These are phyloP conservation scores for Gari tellinella DNA, from an alignment of 2,888 invertebrate species.

Conservation along the genomic window DNA sequence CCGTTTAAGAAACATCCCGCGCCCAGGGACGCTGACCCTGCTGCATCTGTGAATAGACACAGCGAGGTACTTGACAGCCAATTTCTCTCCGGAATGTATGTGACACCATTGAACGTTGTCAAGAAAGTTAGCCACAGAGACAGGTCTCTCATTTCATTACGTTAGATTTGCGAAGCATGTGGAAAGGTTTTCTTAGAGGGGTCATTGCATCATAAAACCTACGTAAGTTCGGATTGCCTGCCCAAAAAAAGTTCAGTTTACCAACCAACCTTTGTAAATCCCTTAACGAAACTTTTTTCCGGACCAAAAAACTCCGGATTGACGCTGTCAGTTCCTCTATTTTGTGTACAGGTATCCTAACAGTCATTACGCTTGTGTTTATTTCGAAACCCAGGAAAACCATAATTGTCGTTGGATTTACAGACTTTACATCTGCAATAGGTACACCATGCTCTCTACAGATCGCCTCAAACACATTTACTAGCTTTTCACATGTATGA, in stretches of 20 bases:
- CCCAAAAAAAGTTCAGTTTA: constrained; percentile 25
- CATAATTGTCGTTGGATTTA: constrained; percentile 14
- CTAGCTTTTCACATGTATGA: constrained; percentile 2
- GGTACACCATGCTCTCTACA: constrained; percentile 11
- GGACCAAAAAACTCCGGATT: background rate
- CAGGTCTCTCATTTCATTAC: constrained; percentile 19
- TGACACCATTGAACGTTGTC: constrained; percentile 25
- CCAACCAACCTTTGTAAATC: constrained; percentile 34
- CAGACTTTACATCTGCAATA: constrained; percentile 30
- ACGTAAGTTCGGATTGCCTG: constrained; percentile 22
- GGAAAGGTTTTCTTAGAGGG: constrained; percentile 10
- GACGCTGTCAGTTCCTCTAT: constrained; percentile 1
- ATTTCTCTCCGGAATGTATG: constrained; percentile 9
- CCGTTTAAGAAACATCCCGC: too few species aligned
- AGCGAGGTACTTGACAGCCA: constrained; percentile 12
- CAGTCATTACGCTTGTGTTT: constrained; percentile 25
- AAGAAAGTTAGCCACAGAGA: constrained; percentile 29
- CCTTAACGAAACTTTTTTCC: constrained; percentile 25
- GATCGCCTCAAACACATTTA: constrained; percentile 4
- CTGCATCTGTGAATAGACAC: constrained; percentile 35
- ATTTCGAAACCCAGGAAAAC: constrained; percentile 35
- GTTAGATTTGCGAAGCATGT: constrained; percentile 14
- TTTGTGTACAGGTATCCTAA: constrained; percentile 30
- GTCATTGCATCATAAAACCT: constrained; percentile 23
- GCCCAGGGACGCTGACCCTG: constrained; percentile 12